These are phyloP conservation scores for Sapayoa aenigma DNA, from an alignment of 2,113 vertebrate genomes.

Conservation along the genomic window DNA sequence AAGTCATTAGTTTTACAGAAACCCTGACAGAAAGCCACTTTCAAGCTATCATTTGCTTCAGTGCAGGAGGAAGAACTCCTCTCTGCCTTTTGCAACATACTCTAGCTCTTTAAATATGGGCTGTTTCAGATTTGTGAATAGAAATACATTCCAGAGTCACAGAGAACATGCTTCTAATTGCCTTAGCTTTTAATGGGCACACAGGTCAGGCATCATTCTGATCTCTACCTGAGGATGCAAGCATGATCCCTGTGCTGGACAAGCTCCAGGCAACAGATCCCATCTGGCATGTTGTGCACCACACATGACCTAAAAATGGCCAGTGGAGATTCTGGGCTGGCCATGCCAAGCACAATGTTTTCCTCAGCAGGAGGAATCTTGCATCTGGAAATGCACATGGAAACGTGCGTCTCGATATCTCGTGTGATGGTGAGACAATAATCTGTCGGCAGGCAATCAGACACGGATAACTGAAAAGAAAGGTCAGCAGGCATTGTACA, in stretches of 20 bases:
- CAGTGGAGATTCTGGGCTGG: neutral
- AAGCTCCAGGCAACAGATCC: neutral
- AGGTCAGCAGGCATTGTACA: neutral
- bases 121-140: neutral
- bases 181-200: neutral
- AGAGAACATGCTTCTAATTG: neutral
- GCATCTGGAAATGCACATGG: neutral
- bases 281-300: neutral
- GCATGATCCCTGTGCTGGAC: neutral
- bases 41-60: neutral
- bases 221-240: neutral
- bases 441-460: neutral
- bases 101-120: neutral
- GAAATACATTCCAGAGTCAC: neutral
- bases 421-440: rapidly evolving
- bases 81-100: neutral
- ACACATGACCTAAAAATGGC: neutral
- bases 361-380: neutral
- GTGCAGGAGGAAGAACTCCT: neutral
- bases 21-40: neutral
- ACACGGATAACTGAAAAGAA: neutral
- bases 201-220: neutral
- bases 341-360: neutral
- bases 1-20: neutral
- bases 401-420: neutral